These are phyloP conservation scores for Chymomyza costata DNA, from an alignment of 1,140 invertebrate species.

Conservation along the genomic window DNA sequence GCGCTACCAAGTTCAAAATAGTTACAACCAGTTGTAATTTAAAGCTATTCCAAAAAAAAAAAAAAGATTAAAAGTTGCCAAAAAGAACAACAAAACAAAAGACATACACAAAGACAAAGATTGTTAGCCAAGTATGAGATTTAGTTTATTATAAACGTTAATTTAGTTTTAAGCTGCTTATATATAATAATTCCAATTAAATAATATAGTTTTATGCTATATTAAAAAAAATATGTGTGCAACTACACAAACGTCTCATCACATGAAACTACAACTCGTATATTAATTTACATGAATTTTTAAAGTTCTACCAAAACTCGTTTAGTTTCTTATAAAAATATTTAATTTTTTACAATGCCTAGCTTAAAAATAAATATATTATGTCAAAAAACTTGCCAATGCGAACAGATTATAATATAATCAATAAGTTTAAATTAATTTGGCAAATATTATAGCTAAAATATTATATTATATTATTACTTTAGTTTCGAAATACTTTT, in stretches of 20 bases:
- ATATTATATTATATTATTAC: not conserved
- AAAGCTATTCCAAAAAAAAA: slow-evolving; percentile 31
- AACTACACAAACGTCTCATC: slow-evolving; percentile 33
- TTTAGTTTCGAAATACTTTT: not conserved
- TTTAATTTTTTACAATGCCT: not conserved
- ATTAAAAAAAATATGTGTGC: not conserved
- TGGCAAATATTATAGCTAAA: no score
- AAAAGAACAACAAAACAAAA: slow-evolving; percentile 12
- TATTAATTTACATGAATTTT: slow-evolving; percentile 6
- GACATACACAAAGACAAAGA: slow-evolving; percentile 18
- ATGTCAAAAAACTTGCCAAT: slow-evolving; percentile 30
- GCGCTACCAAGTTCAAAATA: slow-evolving; percentile 5
- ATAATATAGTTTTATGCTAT: slow-evolving; percentile 1
- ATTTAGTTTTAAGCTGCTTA: slow-evolving; percentile 45
- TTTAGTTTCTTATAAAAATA: slow-evolving; percentile 3
- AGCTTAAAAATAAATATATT: slow-evolving; percentile 7
- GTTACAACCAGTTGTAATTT: slow-evolving; percentile 2
- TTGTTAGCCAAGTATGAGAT: slow-evolving; percentile 34
- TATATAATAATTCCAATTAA: not conserved
- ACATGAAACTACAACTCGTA: slow-evolving; percentile 32
- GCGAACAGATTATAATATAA: slow-evolving; percentile 11
- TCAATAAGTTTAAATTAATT: slow-evolving; percentile 27
- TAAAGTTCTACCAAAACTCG: slow-evolving; percentile 12
- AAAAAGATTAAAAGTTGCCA: slow-evolving; percentile 14
- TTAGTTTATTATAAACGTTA: slow-evolving; percentile 55